Conservation (phyloP, 2,888 invertebrate genomes). For the Acrobasis suavella region DNA sequence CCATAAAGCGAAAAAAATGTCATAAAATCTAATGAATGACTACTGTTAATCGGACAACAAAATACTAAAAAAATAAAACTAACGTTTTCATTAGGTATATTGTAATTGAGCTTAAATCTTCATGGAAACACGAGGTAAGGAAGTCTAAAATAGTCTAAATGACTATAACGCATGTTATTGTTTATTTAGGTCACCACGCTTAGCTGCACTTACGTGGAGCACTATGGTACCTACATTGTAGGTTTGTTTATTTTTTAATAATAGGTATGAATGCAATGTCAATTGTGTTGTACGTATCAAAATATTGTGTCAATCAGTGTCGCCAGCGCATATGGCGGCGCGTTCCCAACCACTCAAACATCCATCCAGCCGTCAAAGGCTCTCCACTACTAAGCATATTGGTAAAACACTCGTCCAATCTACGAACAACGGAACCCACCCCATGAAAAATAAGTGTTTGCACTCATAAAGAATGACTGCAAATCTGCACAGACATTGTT, state of each 20-base stretch:
- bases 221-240: neutral
- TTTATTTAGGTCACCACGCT: no score
- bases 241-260: neutral
- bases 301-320: constrained; percentile 31
- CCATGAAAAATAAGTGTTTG: constrained; percentile 75
- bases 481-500: constrained; percentile 79
- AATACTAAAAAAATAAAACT: no score
- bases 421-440: constrained; percentile 64
- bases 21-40: no score
- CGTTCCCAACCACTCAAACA: constrained; percentile 55
- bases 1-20: no score
- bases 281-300: neutral
- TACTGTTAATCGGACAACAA: no score
- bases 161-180: no score
- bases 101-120: no score
- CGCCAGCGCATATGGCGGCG: constrained; percentile 41
- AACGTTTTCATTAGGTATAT: neutral
- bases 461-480: constrained; percentile 78
- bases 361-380: constrained; percentile 74
- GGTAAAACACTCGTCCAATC: constrained; percentile 78
- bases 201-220: no score
- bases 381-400: constrained; percentile 75
- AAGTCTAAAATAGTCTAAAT: no score
- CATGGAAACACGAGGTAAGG: no score
- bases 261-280: neutral